Evolutionary conservation across 2,888 invertebrate genomes (phyloP).

Genomic region (Cosmorhoe ocellata): DNA sequence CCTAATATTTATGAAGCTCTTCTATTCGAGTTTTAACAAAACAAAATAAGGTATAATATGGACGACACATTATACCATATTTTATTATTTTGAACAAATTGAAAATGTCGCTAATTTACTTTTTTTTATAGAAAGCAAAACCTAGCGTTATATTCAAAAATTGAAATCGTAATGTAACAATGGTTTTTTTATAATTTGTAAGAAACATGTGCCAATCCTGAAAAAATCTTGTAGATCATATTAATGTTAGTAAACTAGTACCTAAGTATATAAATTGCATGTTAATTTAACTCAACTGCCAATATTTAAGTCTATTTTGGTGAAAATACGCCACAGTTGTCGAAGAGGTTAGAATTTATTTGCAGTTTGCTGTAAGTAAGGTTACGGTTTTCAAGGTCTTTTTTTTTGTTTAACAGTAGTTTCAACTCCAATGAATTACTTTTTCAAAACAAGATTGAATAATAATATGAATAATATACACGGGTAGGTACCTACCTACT

Average conservation of each 20-base stretch:
- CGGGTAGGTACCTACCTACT: too few species aligned
- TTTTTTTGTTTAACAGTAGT: background rate
- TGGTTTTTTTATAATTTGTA: constrained; percentile 1
- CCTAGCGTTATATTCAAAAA: too few species aligned
- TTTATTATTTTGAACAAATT: background rate
- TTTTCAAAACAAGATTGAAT: too few species aligned
- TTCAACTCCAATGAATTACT: too few species aligned
- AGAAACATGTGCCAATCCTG: constrained; percentile 20
- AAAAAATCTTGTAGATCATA: constrained; percentile 14
- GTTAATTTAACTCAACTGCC: constrained; percentile 53
- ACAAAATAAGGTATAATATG: too few species aligned
- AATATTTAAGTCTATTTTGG: constrained; percentile 41
- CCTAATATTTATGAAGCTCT: too few species aligned
- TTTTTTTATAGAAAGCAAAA: too few species aligned
- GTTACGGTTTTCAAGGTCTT: too few species aligned
- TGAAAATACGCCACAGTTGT: constrained; percentile 20
- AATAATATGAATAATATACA: too few species aligned
- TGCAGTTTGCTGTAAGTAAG: background rate
- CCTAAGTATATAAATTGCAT: constrained; percentile 30
- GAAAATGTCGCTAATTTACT: background rate
- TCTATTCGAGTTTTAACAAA: too few species aligned
- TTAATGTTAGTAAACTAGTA: constrained; percentile 44
- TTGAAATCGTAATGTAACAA: too few species aligned
- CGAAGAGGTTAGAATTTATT: background rate
- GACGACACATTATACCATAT: too few species aligned